Conservation (phyloP, 2,888 invertebrate species). For the Graphium colonna region DNA sequence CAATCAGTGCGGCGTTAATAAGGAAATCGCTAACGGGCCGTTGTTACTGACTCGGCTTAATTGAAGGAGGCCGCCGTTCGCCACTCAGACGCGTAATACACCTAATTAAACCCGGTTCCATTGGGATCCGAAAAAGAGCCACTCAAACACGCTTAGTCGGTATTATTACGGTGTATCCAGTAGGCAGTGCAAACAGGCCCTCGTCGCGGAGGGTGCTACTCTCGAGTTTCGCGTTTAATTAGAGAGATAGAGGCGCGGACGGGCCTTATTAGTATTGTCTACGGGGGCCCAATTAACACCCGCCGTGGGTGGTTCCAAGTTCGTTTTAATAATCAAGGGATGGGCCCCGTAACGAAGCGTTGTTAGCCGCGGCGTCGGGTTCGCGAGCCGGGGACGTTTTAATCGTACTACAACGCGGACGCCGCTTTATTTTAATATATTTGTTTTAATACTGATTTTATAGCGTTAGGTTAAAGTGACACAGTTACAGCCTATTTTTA, state of each 20-base stretch:
- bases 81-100: conserved; percentile 77
- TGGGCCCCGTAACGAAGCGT: conserved; percentile 52
- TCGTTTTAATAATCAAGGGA: conserved; percentile 79
- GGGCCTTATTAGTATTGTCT: conserved; percentile 80
- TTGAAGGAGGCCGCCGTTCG: conserved; percentile 73
- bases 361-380: conserved; percentile 73
- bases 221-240: conserved; percentile 80
- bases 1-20: conserved; percentile 30
- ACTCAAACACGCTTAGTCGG: conserved; percentile 79
- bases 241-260: conserved; percentile 79
- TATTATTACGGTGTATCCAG: conserved; percentile 78
- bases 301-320: conserved; percentile 70
- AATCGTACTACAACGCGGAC: conserved; percentile 6
- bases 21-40: conserved; percentile 59
- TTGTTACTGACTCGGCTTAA: conserved; percentile 78
- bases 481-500: too few relatives aligned
- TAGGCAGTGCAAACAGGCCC: conserved; percentile 75
- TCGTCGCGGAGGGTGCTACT: conserved; percentile 75
- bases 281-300: conserved; percentile 80
- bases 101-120: conserved; percentile 78
- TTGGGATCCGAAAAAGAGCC: conserved; percentile 78
- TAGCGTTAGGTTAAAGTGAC: too few relatives aligned
- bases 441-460: too few relatives aligned
- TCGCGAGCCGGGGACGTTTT: conserved; percentile 31
- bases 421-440: too few relatives aligned